phyloP scores from a whole-genome alignment of 2,797 vertebrate genomes.

The Arnoldichthys spilopterus region DNA sequence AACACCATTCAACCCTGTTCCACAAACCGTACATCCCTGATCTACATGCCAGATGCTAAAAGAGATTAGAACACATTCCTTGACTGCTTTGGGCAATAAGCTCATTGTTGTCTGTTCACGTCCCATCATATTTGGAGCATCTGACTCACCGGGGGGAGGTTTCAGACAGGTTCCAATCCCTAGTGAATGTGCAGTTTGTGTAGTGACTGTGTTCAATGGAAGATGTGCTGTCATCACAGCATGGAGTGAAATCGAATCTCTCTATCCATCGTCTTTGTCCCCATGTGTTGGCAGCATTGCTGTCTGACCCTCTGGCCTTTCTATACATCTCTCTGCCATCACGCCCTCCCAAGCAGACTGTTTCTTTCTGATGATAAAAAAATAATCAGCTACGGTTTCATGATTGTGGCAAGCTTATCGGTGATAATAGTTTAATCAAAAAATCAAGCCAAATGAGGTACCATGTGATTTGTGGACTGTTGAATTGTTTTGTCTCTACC shows the following conservation, averaged over 20 bases:
- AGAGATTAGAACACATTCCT: slow-evolving; percentile 1
- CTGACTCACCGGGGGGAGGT: not conserved
- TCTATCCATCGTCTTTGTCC: slow-evolving; percentile 8
- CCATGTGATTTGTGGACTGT: not conserved
- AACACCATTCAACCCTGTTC: not conserved
- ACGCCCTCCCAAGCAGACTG: too few relatives aligned
- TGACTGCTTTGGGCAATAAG: not conserved
- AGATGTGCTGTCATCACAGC: not conserved
- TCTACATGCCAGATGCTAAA: slow-evolving; percentile 16
- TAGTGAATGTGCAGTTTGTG: not conserved
- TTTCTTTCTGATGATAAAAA: too few relatives aligned
- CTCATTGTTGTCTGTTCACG: not conserved
- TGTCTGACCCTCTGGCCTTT: not conserved
- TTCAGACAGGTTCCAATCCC: not conserved
- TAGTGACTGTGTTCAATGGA: not conserved
- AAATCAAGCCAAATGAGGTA: not conserved
- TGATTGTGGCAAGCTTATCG: too few relatives aligned
- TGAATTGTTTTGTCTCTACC: not conserved
- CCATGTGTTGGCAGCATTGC: not conserved
- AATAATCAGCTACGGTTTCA: too few relatives aligned
- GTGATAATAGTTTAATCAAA: too few relatives aligned
- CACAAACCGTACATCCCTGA: not conserved
- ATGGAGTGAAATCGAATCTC: slow-evolving; percentile 24
- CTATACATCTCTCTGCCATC: not conserved
- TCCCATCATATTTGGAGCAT: not conserved